Conservation (phyloP, 1,140 invertebrate genomes). For the Doryteuthis pealeii region DNA sequence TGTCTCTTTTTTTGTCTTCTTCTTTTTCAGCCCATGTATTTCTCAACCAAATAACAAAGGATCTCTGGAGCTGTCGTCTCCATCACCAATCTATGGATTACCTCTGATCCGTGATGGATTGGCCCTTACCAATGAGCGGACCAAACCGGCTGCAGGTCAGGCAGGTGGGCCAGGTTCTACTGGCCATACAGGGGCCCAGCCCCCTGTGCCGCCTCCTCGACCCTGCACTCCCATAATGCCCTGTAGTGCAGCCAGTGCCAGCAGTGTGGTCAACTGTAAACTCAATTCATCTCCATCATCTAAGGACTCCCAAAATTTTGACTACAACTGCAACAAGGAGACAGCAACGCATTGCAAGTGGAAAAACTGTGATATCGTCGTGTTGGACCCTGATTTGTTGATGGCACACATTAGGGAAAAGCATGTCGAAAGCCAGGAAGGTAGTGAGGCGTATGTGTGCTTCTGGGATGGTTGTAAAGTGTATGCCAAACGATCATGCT, state of each 20-base stretch:
- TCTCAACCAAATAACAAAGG: neutral
- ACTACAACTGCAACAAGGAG: constrained; percentile 9
- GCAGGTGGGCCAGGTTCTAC: neutral
- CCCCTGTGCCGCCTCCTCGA: neutral
- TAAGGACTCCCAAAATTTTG: constrained; percentile 6
- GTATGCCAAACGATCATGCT: constrained; percentile 87
- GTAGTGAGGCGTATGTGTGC: constrained; percentile 81
- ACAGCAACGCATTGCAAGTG: constrained; percentile 69
- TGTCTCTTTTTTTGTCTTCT: neutral
- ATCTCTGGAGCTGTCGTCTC: neutral
- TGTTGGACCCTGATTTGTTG: constrained; percentile 76
- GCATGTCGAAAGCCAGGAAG: constrained; percentile 82
- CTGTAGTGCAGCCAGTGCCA: neutral
- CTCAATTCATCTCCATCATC: constrained; percentile 1
- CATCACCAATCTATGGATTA: neutral
- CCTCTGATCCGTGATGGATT: neutral
- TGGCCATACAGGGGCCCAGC: neutral
- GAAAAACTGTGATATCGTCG: constrained; percentile 75
- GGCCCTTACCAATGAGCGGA: neutral
- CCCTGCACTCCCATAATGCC: neutral
- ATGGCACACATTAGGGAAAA: constrained; percentile 86
- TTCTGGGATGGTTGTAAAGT: constrained; percentile 93
- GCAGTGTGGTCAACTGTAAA: neutral
- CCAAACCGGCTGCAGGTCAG: constrained; percentile 3
- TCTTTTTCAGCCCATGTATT: neutral